These are phyloP conservation scores for Myotis planiceps DNA, from an alignment of 2,797 vertebrate species.

Conservation along the genomic window DNA sequence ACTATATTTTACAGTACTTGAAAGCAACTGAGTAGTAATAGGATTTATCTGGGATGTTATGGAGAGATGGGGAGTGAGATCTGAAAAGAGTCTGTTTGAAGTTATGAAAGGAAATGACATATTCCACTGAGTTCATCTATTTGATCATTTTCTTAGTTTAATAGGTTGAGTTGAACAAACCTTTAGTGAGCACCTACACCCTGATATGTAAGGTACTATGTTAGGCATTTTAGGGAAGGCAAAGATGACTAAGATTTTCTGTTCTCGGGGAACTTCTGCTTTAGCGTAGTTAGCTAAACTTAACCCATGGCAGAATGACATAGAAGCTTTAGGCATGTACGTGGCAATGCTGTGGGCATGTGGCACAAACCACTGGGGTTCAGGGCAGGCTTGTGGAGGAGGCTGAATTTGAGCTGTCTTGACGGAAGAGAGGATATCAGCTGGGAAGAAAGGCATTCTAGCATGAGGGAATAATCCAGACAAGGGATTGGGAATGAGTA, in stretches of 20 bases:
- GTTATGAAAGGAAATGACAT: not conserved
- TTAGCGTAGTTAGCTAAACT: not conserved
- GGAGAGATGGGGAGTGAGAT: not conserved
- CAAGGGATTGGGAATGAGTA: not conserved
- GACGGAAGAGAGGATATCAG: not conserved
- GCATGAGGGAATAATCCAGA: not conserved
- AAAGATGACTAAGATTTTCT: constrained; percentile 44
- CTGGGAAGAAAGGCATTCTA: not conserved
- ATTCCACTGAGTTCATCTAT: not conserved
- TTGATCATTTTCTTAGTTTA: constrained; percentile 53
- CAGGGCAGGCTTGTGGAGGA: not conserved
- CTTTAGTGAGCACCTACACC: not conserved
- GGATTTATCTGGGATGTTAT: not conserved
- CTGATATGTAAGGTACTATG: not conserved
- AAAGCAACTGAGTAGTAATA: not conserved
- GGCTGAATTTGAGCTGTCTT: not conserved
- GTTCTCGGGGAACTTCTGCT: not conserved
- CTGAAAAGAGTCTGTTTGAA: not conserved
- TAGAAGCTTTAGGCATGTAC: not conserved
- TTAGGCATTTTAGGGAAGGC: constrained; percentile 28
- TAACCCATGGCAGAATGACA: not conserved
- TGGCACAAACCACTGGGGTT: not conserved
- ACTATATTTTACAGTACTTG: not conserved
- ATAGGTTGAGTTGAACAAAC: constrained; percentile 28
- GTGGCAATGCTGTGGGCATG: not conserved